Percentiles rank a stretch among this genome's conserved stretches.
These are phyloP conservation scores for Poeciliopsis paucimaculata DNA, from an alignment of 2,797 vertebrate species.

Conservation along the genomic window DNA sequence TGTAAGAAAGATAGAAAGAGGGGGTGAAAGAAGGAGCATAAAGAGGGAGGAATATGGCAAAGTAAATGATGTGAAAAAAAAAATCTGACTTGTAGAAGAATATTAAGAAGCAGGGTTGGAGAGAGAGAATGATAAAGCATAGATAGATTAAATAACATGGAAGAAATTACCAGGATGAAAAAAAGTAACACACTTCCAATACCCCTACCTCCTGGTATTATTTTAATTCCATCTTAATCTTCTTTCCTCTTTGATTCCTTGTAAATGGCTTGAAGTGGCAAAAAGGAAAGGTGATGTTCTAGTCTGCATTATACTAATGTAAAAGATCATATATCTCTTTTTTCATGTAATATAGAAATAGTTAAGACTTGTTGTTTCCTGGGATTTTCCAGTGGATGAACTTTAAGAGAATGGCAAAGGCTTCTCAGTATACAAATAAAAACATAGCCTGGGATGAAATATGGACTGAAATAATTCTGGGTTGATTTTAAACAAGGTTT, in stretches of 20 bases:
- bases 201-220: neutral
- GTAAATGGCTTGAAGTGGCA: neutral
- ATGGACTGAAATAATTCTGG: neutral
- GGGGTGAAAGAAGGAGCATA: too few relatives aligned
- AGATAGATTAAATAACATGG: neutral
- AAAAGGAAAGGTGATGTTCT: neutral
- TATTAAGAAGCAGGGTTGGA: neutral
- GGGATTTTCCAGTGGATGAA: neutral
- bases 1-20: neutral
- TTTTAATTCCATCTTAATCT: neutral
- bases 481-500: neutral
- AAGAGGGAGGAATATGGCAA: neutral
- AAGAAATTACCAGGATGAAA: neutral
- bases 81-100: neutral
- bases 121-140: neutral
- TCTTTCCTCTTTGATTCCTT: neutral
- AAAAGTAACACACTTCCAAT: neutral
- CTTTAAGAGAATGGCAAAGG: neutral
- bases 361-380: neutral
- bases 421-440: neutral
- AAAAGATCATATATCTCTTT: neutral
- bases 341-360: neutral
- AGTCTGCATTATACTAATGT: neutral
- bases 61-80: neutral
- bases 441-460: neutral